A percentile compares a stretch with the other conserved stretches of the same genome.
These are phyloP conservation scores for Clostera curtula DNA, from an alignment of 2,888 invertebrate genomes.

Conservation along the genomic window DNA sequence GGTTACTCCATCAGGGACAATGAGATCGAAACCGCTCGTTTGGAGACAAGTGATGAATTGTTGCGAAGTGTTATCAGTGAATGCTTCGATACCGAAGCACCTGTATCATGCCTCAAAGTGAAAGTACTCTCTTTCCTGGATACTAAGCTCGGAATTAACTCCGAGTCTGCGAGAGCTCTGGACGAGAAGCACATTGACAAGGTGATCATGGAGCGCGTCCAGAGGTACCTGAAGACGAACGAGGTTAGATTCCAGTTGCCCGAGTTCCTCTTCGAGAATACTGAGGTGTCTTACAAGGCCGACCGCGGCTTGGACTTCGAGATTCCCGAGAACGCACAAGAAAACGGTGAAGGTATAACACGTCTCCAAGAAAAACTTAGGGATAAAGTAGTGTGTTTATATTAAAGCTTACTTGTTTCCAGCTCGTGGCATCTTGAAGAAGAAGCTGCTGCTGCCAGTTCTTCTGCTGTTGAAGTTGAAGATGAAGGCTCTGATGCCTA, in stretches of 20 bases:
- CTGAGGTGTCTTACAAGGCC: slow-evolving; percentile 79
- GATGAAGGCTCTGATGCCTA: slow-evolving; percentile 88
- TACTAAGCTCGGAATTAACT: slow-evolving; percentile 77
- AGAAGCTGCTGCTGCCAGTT: slow-evolving; percentile 87
- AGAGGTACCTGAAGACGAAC: slow-evolving; percentile 82
- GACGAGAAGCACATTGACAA: slow-evolving; percentile 80
- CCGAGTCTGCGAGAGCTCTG: slow-evolving; percentile 76
- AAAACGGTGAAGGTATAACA: slow-evolving; percentile 72
- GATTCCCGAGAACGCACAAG: slow-evolving; percentile 64
- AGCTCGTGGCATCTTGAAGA: slow-evolving; percentile 88
- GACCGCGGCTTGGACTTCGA: slow-evolving; percentile 79
- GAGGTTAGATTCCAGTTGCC: slow-evolving; percentile 84
- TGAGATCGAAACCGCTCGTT: slow-evolving; percentile 71
- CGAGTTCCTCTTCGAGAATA: slow-evolving; percentile 79
- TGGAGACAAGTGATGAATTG: slow-evolving; percentile 79
- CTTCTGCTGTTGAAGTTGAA: slow-evolving; percentile 87
- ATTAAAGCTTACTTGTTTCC: slow-evolving; percentile 33
- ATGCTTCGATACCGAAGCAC: slow-evolving; percentile 80
- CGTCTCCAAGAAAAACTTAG: background rate
- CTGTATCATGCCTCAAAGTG: slow-evolving; percentile 83
- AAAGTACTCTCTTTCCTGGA: slow-evolving; percentile 86
- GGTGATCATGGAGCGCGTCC: slow-evolving; percentile 82
- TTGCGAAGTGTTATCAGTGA: slow-evolving; percentile 82
- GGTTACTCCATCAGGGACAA: slow-evolving; percentile 73
- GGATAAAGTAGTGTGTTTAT: background rate